Base-by-base conservation (phyloP, 64 coral and sea anemone species). In the Pachyseris speciosa region DNA sequence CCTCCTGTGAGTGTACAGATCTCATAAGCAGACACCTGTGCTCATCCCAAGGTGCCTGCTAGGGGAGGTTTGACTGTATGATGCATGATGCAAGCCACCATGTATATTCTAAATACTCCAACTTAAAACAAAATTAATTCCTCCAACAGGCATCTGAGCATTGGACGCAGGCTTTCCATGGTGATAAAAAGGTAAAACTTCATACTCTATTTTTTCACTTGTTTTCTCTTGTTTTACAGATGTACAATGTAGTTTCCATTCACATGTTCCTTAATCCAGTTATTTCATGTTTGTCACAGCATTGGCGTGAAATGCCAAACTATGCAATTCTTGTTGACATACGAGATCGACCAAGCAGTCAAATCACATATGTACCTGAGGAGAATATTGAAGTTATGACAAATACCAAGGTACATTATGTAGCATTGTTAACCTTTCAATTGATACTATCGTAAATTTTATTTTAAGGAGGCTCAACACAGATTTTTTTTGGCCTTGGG, bases 271-370 rank as follows among this genome's bases (percentile, higher is more conserved):
- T 61, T 4, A 36, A 1, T 86, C 11, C 60, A 19, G 15, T 27
- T 28, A 29, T 30, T 29, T 29, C 24, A 50, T 12, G 31, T n/a
- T 67, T 83, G 16, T 58, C 63, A 15, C 33, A 94, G 94, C 86
- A 96, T 47, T 93, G 94, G 94, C 86, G 84, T 13, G 60, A 89
- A 25, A 88, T 85, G 87, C 90, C 94, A 69, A 96, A 96, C 11
- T 96, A 96, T 96, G 90, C 94, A 19, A 69, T 96, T 88, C 58
- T 96, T 50, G 94, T 96, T 53, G 94, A 96, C 37, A 87, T 75
- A 27, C 89, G 94, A 59, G 90, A 96, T 86, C 74, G 94, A 1
- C 71, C 86, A 9, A 38, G 84, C 24, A 75, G 51, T 37, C 94
- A 96, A 47, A 37, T 75, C 8, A 96, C 94, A 25, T 96, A 96